Base-by-base conservation (phyloP, 2,797 vertebrate genomes). In the Sparidentex hasta region DNA sequence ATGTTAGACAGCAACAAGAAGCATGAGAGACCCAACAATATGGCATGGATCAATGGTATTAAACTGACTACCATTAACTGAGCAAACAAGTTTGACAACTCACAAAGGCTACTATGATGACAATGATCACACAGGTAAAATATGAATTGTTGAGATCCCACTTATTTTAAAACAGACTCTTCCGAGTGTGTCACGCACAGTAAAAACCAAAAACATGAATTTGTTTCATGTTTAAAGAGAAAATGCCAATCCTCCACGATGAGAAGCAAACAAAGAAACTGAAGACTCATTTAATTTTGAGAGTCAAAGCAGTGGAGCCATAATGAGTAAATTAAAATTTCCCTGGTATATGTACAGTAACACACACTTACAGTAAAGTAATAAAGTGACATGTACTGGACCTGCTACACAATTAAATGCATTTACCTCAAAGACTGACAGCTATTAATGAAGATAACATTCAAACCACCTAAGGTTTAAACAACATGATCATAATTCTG, bases 1-100 rank as follows among this genome's bases (percentile, higher is more conserved):
- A 96, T 97, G 94, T 96, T 97, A 88, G 96, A 96, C 94, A 95
- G 95, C 95, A 93, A 96, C 95, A 96, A 94, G 94, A 95, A 97
- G 97, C 96, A 95, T 95, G 95, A 96, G 61, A 84, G 88, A 95
- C 94, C 93, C 94, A 95, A 96, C 95, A 95, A 91, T 94, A 94
- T 95, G 94, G 93, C 91, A 94, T 93, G 90, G 92, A 95, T 92
- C 94, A 95, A 90, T 76, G 92, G 94, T 94, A 90, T 94, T 95
- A 92, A 93, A 94, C 88, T 89, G 94, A 90, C 87, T 78, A 88
- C 71, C 77, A 83, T 88, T 71, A 80, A 84, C 70, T 74, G 79
- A 92, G 83, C 75, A 92, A 96, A 93, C 93, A 75, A 76, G 94
- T 89, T 93, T 90, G 95, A 96, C 94, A 92, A 89, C 92, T 94